Conservation (phyloP, 2,888 invertebrate genomes). For the Proisotoma minuta region DNA sequence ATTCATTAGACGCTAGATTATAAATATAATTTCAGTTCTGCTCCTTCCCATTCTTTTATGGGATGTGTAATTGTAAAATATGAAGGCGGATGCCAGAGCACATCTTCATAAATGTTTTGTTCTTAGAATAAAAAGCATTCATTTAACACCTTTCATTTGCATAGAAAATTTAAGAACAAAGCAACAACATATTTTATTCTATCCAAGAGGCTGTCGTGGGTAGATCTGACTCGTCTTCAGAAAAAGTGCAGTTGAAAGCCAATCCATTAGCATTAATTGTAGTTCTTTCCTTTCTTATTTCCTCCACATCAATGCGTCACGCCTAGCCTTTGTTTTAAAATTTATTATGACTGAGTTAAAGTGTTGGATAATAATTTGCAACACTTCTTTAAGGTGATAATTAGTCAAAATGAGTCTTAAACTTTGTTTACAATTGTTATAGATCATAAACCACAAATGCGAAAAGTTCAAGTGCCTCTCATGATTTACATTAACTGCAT, state of each 20-base stretch:
- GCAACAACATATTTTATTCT: not conserved
- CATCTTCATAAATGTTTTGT: not conserved
- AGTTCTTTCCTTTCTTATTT: not conserved
- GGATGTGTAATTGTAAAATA: not conserved
- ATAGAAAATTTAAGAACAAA: not conserved
- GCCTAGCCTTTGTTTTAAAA: not conserved
- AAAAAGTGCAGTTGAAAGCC: not conserved
- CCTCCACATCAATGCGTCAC: not conserved
- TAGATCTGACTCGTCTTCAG: not conserved
- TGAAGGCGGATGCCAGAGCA: not conserved
- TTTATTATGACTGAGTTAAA: not conserved
- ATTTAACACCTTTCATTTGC: not conserved
- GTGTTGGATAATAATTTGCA: not conserved
- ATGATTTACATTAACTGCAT: not conserved
- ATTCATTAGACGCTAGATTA: too few species aligned
- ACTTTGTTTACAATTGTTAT: not conserved
- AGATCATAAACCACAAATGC: not conserved
- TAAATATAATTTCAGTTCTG: too few species aligned
- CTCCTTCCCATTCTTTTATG: too few species aligned
- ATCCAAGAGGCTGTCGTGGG: not conserved
- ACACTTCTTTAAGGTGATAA: not conserved
- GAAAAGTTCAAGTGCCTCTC: not conserved
- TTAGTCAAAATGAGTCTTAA: not conserved
- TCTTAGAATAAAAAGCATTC: not conserved
- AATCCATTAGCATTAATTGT: not conserved